Evolutionary conservation across 2,113 vertebrate genomes (phyloP), one percentile per base, ranked within the genome.

Genomic region (Petrocephalus microphthalmus): DNA sequence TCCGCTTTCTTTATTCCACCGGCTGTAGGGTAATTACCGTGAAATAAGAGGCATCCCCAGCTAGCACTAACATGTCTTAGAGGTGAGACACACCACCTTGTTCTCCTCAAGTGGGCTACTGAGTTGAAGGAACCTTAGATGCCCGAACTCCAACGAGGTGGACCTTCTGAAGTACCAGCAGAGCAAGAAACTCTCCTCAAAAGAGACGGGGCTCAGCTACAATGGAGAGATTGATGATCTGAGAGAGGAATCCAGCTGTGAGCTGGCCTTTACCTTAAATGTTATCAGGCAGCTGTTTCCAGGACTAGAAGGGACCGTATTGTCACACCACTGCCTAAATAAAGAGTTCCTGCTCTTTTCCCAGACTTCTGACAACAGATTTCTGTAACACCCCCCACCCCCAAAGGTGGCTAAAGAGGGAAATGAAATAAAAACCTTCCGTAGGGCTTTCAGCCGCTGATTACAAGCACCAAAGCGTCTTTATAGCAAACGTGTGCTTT

Each of bases 401-500:
- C 71, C 17, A 37, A 13, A 7, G 3, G n/a, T 29, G 22, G 74
- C 45, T 81, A 83, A 83, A 45, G 15, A 47, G 37, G 81, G 19
- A 83, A 45, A 45, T 45, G 2, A 52, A 54, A 53, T 57, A 57
- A 51, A 54, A 57, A 20, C 13, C 8, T 67, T 17, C 22, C 3
- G 57, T 33, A 57, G 42, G 57, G 60, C 1, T 78, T 74, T 51
- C 1, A 56, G 29, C 7, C 3, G 33, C 25, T 57, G 33, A 42
- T 88, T n/a, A n/a, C 57, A 42, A 71, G 17, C 57, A 49, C 71
- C 22, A 88, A 47, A 83, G 42, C 5, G 19, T 7, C 33, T 86
- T 86, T 45, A 60, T 45, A 86, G 13, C 19, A 29, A 54, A 83
- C 56, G 33, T 54, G 81, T 88, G 87, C 78, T 33, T 88, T 45